Conservation (phyloP, 2,113 vertebrate genomes). For the Megaceryle torquata region DNA sequence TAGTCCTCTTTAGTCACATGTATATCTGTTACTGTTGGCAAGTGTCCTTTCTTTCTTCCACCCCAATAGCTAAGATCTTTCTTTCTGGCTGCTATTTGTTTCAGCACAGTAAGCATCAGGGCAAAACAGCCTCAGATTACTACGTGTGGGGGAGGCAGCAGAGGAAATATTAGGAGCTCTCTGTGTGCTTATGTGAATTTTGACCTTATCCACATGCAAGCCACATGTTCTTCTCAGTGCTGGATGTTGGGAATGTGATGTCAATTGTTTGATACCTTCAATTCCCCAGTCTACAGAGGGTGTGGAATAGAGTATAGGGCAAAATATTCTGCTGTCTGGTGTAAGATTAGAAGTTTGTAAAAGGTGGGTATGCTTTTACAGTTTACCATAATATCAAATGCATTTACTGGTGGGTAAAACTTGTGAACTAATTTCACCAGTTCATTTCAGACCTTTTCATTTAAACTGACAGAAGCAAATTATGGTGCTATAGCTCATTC, state of each 20-base stretch:
- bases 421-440: constrained; percentile 60
- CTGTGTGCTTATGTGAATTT: not conserved
- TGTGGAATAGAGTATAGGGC: not conserved
- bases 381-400: constrained; percentile 32
- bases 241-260: not conserved
- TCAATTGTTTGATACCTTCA: not conserved
- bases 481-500: constrained; percentile 61
- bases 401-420: constrained; percentile 55
- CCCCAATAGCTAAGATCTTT: not conserved
- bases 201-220: not conserved
- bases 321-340: not conserved
- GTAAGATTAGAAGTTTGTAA: not conserved
- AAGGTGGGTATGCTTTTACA: not conserved
- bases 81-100: not conserved
- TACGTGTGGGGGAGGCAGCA: not conserved
- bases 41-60: constrained; percentile 26
- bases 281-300: not conserved
- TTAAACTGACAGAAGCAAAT: constrained; percentile 69
- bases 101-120: not conserved
- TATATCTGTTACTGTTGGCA: not conserved
- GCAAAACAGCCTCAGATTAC: not conserved
- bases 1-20: not conserved
- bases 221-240: not conserved
- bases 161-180: not conserved
- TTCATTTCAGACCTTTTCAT: constrained; percentile 69